Conservation (phyloP, 2,113 vertebrate species). For the Phylloscopus trochiloides region DNA sequence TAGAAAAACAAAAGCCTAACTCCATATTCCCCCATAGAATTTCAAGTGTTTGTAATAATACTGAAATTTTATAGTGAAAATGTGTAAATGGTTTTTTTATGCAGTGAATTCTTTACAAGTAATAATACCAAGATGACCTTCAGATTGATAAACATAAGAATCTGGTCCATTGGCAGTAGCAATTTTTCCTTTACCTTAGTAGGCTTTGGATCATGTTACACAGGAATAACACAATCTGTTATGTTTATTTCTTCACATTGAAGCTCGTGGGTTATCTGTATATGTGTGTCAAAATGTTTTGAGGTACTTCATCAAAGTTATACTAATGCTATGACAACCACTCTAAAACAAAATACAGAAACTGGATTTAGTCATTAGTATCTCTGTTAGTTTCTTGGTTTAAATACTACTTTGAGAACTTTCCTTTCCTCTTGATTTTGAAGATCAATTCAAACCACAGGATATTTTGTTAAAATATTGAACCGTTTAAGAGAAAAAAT, state of each 20-base stretch:
- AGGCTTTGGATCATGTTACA: neutral
- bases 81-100: neutral
- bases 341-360: neutral
- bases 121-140: neutral
- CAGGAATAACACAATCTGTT: neutral
- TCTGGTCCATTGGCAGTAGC: neutral
- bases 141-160: neutral
- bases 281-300: neutral
- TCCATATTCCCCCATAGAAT: neutral
- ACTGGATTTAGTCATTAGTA: neutral
- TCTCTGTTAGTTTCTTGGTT: neutral
- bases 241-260: neutral
- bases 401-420: neutral
- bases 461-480: neutral
- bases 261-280: neutral
- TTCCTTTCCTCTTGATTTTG: neutral
- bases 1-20: neutral
- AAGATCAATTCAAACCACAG: neutral
- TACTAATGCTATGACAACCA: neutral
- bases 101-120: neutral
- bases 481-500: neutral
- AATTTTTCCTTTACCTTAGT: neutral
- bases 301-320: neutral
- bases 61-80: neutral
- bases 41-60: neutral